Percentiles rank a stretch among this genome's conserved stretches.
Evolutionary conservation across 2,797 vertebrate species (phyloP).

Genomic region (Rhynchotus rufescens): DNA sequence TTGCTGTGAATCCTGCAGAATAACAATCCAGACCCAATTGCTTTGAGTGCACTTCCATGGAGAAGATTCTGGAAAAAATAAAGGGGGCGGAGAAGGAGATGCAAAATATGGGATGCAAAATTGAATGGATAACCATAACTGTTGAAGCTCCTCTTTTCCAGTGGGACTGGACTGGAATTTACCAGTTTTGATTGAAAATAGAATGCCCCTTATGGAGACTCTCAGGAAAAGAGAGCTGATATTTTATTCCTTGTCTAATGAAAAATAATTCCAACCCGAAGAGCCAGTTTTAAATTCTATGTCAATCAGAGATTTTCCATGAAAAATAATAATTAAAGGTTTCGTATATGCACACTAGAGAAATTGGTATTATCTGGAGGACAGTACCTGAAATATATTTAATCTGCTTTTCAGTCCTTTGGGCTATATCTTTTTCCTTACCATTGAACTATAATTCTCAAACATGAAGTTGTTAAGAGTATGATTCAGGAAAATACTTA

Average conservation of each 20-base stretch:
- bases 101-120: constrained; percentile 6
- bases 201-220: background rate
- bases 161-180: background rate
- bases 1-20: background rate
- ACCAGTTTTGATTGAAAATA: background rate
- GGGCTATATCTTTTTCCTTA: constrained; percentile 8
- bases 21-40: background rate
- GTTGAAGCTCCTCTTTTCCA: background rate
- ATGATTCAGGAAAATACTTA: background rate
- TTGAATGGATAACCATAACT: background rate
- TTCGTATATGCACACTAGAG: background rate
- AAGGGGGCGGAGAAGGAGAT: background rate
- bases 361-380: constrained; percentile 33
- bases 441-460: background rate
- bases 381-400: constrained; percentile 30
- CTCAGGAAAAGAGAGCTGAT: constrained; percentile 19
- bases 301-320: constrained; percentile 26
- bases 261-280: constrained; percentile 36
- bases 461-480: constrained; percentile 3
- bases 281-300: constrained; percentile 37
- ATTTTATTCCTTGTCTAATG: background rate
- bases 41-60: background rate
- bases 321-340: constrained; percentile 14
- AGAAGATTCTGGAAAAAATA: background rate
- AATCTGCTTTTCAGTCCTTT: constrained; percentile 1